A percentile compares a stretch with the other conserved stretches of the same genome.
These are phyloP conservation scores for Dendropsophus ebraccatus DNA, from an alignment of 2,113 vertebrate genomes.

Conservation along the genomic window DNA sequence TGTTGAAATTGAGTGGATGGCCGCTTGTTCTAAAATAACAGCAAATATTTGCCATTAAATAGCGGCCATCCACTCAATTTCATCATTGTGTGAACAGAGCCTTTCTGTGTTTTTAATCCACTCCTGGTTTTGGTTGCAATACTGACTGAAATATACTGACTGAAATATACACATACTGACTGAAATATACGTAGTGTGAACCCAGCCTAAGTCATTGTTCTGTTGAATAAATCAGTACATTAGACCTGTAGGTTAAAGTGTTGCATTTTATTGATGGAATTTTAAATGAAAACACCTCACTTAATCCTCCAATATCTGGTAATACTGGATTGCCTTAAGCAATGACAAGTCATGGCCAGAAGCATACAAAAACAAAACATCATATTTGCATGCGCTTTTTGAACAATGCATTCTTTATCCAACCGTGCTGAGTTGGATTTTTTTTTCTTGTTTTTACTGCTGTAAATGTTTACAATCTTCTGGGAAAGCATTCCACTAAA, in stretches of 20 bases:
- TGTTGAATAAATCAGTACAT: constrained; percentile 24
- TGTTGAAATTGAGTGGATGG: too few relatives aligned
- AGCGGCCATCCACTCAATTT: too few relatives aligned
- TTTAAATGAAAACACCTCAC: constrained; percentile 33
- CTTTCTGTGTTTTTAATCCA: too few relatives aligned
- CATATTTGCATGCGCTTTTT: background rate
- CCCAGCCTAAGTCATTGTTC: constrained; percentile 37
- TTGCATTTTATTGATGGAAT: constrained; percentile 47
- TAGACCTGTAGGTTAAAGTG: constrained; percentile 44
- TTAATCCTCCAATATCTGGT: constrained; percentile 11
- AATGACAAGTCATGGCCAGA: background rate
- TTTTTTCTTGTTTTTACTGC: background rate
- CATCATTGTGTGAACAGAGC: too few relatives aligned
- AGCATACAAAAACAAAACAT: background rate
- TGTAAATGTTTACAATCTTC: background rate
- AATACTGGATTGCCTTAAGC: constrained; percentile 40
- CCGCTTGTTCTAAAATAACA: too few relatives aligned
- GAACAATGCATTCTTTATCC: background rate
- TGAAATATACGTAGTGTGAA: too few relatives aligned
- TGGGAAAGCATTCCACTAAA: background rate
- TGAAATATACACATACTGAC: too few relatives aligned
- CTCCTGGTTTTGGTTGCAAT: too few relatives aligned
- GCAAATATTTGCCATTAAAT: too few relatives aligned
- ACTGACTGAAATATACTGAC: too few relatives aligned
- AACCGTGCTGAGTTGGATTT: background rate